Conservation (phyloP, 2,797 vertebrate genomes). For the Halcyon smyrnensis region DNA sequence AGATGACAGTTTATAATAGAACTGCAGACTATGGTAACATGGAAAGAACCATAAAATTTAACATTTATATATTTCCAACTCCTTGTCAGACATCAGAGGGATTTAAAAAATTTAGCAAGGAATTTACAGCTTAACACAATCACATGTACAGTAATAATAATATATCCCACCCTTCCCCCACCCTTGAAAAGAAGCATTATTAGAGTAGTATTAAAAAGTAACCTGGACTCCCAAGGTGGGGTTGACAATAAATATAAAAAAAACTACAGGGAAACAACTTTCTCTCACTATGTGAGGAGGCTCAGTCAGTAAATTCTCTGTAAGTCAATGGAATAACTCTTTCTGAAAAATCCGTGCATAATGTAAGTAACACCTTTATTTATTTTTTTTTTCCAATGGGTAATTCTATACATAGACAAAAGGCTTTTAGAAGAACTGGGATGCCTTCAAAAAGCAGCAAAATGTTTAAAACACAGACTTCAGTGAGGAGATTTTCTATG, state of each 20-base stretch:
- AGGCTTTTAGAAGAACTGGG: neutral
- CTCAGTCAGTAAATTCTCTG: neutral
- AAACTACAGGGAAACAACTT: neutral
- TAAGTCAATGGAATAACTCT: neutral
- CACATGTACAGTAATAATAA: constrained; percentile 54
- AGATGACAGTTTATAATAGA: constrained; percentile 76
- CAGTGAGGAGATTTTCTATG: neutral
- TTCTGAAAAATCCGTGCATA: neutral
- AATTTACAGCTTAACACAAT: constrained; percentile 73
- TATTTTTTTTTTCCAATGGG: neutral
- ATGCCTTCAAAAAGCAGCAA: neutral
- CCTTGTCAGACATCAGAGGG: constrained; percentile 73
- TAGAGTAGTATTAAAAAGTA: constrained; percentile 19
- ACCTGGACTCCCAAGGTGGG: neutral
- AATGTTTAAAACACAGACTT: neutral
- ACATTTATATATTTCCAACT: constrained; percentile 76
- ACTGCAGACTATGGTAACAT: constrained; percentile 58
- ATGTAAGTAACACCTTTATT: neutral
- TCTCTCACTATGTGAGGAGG: neutral
- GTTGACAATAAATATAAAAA: constrained; percentile 1
- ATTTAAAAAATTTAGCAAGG: constrained; percentile 70
- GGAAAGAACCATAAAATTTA: constrained; percentile 74
- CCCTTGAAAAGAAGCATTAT: neutral
- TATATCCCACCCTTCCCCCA: neutral
- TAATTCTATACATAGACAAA: neutral